Evolutionary conservation across 2,797 vertebrate genomes (phyloP), one percentile per base, ranked within the genome.

Genomic region (Chloroceryle amazona): DNA sequence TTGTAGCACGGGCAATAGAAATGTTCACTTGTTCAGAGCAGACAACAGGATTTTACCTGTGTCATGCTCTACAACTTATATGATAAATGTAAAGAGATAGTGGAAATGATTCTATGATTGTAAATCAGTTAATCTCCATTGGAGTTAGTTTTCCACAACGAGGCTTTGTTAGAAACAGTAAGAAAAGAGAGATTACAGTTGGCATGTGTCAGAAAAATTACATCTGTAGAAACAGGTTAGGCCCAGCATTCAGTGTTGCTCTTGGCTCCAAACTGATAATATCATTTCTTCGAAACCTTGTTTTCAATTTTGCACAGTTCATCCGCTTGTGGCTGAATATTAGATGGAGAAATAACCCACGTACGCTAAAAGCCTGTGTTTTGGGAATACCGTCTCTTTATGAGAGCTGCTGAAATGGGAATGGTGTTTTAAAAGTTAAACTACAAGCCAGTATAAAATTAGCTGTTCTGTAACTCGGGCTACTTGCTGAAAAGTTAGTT

Each of bases 61-160:
- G 68, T 91, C 81, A 86, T 75, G 88, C 76, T 88, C 91, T 97
- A 89, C 83, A 93, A 75, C 60, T 96, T 96, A 81, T 4, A 76
- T 71, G 95, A 94, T 95, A 96, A 95, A 97, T 95, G 93, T 71
- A 94, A 81, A 94, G 79, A 94, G 81, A 91, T 94, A 96, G 90
- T 58, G 68, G 81, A 95, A 97, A 92, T 1, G 78, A 95, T 95
- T 89, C 81, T 87, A 52, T 95, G 81, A 95, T 92, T 91, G 86
- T 91, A 97, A 97, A 97, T 97, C 75, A 80, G 89, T 95, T 94
- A 94, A 94, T 98, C 96, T 93, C 57, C 94, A 71, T 89, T 91
- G 80, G 88, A 96, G 95, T 94, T 94, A 68, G 86, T 87, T 97
- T 96, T 84, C 89, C 82, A 86, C 86, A 96, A 90, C 11, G 6